Percentiles rank a stretch among this genome's conserved stretches.
These are phyloP conservation scores for Palaemon carinicauda DNA, from an alignment of 1,140 invertebrate genomes.

Conservation along the genomic window DNA sequence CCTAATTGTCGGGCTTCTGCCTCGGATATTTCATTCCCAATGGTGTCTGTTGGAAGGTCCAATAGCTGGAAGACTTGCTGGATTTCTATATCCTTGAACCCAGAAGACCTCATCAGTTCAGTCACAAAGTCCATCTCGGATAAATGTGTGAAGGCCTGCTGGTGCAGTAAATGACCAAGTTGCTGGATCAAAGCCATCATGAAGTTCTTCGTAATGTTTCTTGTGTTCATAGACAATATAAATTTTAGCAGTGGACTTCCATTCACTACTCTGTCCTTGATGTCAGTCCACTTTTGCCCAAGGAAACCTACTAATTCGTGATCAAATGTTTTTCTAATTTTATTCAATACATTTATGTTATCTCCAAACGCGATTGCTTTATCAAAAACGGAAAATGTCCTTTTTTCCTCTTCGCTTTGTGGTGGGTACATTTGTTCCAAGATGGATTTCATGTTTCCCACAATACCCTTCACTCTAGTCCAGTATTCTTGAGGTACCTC, in stretches of 20 bases:
- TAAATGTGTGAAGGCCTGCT: conserved; percentile 34
- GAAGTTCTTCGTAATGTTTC: neutral
- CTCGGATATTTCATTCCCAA: neutral
- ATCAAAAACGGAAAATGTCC: conserved; percentile 5
- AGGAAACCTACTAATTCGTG: conserved; percentile 10
- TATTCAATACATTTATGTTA: neutral
- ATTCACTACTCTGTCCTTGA: conserved; percentile 1
- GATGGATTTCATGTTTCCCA: conserved; percentile 46
- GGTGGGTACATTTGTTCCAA: conserved; percentile 41
- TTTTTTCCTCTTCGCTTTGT: neutral
- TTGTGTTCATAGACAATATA: neutral
- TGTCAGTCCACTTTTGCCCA: conserved; percentile 16
- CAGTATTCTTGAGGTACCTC: conserved; percentile 18
- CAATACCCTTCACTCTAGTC: conserved; percentile 34
- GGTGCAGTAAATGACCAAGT: conserved; percentile 8
- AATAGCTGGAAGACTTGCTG: conserved; percentile 27
- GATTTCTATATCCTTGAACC: conserved; percentile 40
- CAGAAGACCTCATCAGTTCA: conserved; percentile 36
- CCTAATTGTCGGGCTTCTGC: conserved; percentile 10
- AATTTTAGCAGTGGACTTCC: conserved; percentile 13
- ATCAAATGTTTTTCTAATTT: conserved; percentile 16
- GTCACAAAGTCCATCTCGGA: conserved; percentile 36
- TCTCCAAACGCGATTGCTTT: conserved; percentile 20
- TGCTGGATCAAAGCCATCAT: neutral
- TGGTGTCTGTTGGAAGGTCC: neutral